Conservation (phyloP, 2,888 invertebrate species). For the Ectemnius cavifrons region DNA sequence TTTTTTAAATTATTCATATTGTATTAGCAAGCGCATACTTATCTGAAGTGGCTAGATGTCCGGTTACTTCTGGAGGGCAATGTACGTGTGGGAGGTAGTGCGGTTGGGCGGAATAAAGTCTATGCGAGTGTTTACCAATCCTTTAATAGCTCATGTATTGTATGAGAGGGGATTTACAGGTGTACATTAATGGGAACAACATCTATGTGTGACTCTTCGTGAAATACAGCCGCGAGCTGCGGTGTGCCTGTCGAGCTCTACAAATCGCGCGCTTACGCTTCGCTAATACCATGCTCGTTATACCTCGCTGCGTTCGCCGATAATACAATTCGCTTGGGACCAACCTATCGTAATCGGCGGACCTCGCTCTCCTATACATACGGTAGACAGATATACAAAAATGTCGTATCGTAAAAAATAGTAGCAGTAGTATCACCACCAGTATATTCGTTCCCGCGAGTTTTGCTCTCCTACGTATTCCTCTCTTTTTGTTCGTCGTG, state of each 20-base stretch:
- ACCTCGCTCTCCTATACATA: slow-evolving; percentile 57
- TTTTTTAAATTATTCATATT: too few species aligned
- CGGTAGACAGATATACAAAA: slow-evolving; percentile 72
- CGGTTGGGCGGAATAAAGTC: slow-evolving; percentile 23
- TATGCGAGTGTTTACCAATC: slow-evolving; percentile 46
- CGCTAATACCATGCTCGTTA: slow-evolving; percentile 51
- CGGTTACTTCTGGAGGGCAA: too few species aligned
- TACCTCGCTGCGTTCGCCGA: slow-evolving; percentile 26
- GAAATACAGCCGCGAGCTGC: slow-evolving; percentile 40
- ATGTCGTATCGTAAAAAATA: slow-evolving; percentile 74
- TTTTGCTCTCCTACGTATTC: slow-evolving; percentile 22
- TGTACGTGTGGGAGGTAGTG: too few species aligned
- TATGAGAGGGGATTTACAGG: slow-evolving; percentile 68
- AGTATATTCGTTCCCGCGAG: slow-evolving; percentile 49
- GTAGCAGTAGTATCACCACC: slow-evolving; percentile 61
- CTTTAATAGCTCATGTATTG: slow-evolving; percentile 69
- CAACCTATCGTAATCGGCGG: slow-evolving; percentile 51
- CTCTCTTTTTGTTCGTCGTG: not conserved
- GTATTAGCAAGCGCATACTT: too few species aligned
- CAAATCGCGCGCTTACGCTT: slow-evolving; percentile 36
- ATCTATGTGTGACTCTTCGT: slow-evolving; percentile 62
- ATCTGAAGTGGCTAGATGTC: too few species aligned
- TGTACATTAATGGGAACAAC: slow-evolving; percentile 70
- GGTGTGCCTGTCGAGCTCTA: slow-evolving; percentile 45
- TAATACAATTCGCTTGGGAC: slow-evolving; percentile 4